A percentile compares a stretch with the other conserved stretches of the same genome.
Conservation (phyloP, 2,888 invertebrate genomes). For the Pachycephus smyrnensis region DNA sequence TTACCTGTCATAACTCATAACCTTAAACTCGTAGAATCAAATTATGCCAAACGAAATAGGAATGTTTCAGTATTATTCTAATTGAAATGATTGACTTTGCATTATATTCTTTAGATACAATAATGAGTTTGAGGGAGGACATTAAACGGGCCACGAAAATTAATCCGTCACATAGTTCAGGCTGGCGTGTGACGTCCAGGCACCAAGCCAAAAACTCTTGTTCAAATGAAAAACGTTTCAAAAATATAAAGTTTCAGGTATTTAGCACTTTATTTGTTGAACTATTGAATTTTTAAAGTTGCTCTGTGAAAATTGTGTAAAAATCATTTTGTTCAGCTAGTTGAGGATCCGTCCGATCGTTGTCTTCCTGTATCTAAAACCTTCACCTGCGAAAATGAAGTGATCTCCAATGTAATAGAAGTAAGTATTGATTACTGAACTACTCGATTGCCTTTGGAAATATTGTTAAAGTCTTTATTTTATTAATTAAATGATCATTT, state of each 20-base stretch:
- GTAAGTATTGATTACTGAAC: neutral
- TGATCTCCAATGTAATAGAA: neutral
- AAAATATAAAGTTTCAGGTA: neutral
- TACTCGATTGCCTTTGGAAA: neutral
- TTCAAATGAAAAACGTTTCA: neutral
- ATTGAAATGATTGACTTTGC: too few species aligned
- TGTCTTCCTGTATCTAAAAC: neutral
- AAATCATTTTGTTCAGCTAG: neutral
- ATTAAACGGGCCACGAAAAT: neutral
- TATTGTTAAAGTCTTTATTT: neutral
- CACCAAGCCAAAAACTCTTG: neutral
- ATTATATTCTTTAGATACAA: neutral
- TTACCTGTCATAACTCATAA: neutral
- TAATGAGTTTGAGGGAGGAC: neutral
- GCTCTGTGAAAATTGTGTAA: neutral
- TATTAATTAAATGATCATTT: neutral
- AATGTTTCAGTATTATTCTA: neutral
- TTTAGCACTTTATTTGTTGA: neutral
- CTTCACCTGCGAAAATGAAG: neutral
- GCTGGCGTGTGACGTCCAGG: neutral
- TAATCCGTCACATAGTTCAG: neutral
- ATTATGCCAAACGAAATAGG: neutral
- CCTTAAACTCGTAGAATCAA: neutral
- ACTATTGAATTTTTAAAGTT: neutral
- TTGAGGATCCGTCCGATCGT: neutral